Evolutionary conservation across 2,797 vertebrate species (phyloP).

Genomic region (Microctenopoma stevenorrisi): DNA sequence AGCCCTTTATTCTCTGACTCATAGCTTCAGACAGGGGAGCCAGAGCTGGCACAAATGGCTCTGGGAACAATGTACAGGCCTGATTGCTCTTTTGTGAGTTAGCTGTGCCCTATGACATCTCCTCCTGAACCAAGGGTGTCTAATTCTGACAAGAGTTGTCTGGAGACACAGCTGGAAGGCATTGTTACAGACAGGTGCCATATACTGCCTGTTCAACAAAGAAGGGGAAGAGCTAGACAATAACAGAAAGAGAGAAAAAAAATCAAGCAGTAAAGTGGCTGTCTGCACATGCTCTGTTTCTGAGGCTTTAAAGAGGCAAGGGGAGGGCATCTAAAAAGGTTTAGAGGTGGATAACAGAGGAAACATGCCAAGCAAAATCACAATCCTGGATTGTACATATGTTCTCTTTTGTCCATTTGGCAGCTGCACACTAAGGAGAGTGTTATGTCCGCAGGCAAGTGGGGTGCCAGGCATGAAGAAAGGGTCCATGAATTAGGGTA

Average conservation of each 20-base stretch:
- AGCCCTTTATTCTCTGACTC: conserved; percentile 75
- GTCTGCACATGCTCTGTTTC: conserved; percentile 55
- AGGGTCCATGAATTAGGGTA: conserved; percentile 1
- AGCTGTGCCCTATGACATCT: conserved; percentile 77
- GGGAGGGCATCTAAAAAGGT: conserved; percentile 48
- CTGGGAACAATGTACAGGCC: conserved; percentile 70
- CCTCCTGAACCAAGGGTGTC: conserved; percentile 69
- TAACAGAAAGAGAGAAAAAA: conserved; percentile 38
- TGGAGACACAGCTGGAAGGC: conserved; percentile 74
- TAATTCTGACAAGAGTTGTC: conserved; percentile 79
- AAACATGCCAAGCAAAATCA: conserved; percentile 58
- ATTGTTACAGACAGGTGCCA: conserved; percentile 70
- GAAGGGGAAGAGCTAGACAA: conserved; percentile 50
- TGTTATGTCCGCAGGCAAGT: conserved; percentile 47
- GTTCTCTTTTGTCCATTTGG: conserved; percentile 66
- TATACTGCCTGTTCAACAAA: conserved; percentile 58
- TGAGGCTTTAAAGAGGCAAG: conserved; percentile 42
- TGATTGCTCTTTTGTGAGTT: conserved; percentile 82
- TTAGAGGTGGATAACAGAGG: conserved; percentile 66
- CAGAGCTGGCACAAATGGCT: conserved; percentile 72
- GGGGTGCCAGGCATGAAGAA: conserved; percentile 30
- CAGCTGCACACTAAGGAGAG: conserved; percentile 39
- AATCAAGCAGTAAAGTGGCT: conserved; percentile 38
- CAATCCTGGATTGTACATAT: conserved; percentile 55
- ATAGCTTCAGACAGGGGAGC: conserved; percentile 71